Percentiles rank a stretch among this genome's conserved stretches.
These are phyloP conservation scores for Diarsia mendica DNA, from an alignment of 2,888 invertebrate genomes.

Conservation along the genomic window DNA sequence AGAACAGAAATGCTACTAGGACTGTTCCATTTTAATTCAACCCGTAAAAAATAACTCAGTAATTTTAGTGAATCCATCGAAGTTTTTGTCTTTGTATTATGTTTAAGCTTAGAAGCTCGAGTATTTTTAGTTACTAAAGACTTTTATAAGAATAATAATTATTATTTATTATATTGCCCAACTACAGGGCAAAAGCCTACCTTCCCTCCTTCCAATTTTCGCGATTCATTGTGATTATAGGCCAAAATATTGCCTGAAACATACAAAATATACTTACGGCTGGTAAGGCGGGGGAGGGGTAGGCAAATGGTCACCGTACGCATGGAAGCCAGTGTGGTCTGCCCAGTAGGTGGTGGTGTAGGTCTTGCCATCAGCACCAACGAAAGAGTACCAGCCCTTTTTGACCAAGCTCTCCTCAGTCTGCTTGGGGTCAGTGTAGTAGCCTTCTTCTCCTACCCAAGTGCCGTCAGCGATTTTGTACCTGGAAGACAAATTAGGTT, in stretches of 20 bases:
- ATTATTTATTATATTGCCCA: no score
- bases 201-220: no score
- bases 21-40: not conserved
- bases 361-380: constrained; percentile 82
- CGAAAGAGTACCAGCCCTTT: constrained; percentile 87
- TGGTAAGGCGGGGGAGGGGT: constrained; percentile 84
- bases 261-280: constrained; percentile 78
- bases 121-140: no score
- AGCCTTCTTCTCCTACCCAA: constrained; percentile 86
- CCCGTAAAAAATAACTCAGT: not conserved
- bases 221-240: no score
- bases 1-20: not conserved
- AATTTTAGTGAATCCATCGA: not conserved
- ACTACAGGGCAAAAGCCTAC: no score
- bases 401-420: constrained; percentile 85
- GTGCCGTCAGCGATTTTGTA: constrained; percentile 87
- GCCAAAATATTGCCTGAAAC: no score
- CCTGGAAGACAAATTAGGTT: constrained; percentile 66
- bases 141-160: no score
- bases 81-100: no score
- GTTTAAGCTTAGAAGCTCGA: no score
- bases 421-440: constrained; percentile 78
- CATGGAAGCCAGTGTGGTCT: constrained; percentile 86
- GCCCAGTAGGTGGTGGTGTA: constrained; percentile 88
- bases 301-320: constrained; percentile 86